These are phyloP conservation scores for Theropithecus gelada DNA, from an alignment of 2,113 vertebrate genomes.

Conservation along the genomic window DNA sequence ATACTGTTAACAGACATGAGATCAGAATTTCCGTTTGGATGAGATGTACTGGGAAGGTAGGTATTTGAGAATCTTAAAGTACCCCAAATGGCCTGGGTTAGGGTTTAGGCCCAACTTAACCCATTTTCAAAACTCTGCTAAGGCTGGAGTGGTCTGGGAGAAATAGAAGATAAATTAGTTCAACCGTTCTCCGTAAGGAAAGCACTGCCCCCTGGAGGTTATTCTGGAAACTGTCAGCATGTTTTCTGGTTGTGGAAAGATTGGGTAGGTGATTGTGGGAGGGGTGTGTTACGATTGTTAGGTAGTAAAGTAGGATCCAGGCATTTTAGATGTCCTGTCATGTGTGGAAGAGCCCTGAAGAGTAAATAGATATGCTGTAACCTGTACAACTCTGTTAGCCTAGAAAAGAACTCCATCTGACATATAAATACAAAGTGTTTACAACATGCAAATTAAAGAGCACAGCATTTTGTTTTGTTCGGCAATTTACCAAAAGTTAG, in stretches of 20 bases:
- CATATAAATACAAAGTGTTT: not conserved
- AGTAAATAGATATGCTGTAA: not conserved
- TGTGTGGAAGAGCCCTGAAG: not conserved
- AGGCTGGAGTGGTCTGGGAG: not conserved
- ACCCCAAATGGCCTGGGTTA: not conserved
- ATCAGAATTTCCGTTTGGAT: not conserved
- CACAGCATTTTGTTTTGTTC: not conserved
- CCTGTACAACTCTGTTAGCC: not conserved
- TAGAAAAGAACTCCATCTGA: not conserved
- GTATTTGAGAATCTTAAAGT: not conserved
- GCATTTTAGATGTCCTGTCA: not conserved
- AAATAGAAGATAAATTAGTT: not conserved
- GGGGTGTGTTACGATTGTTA: not conserved
- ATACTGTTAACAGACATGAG: rapidly evolving
- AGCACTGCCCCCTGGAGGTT: not conserved
- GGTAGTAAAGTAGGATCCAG: not conserved
- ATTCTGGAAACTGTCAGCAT: not conserved
- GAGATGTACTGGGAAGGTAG: not conserved
- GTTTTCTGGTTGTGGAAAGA: not conserved
- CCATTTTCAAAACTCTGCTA: not conserved
- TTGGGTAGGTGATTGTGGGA: not conserved
- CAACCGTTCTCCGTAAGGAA: not conserved
- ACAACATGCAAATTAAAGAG: not conserved
- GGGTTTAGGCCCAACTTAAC: not conserved
- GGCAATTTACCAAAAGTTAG: not conserved